Conservation (phyloP, 1,140 invertebrate species). For the Campodea augens region DNA sequence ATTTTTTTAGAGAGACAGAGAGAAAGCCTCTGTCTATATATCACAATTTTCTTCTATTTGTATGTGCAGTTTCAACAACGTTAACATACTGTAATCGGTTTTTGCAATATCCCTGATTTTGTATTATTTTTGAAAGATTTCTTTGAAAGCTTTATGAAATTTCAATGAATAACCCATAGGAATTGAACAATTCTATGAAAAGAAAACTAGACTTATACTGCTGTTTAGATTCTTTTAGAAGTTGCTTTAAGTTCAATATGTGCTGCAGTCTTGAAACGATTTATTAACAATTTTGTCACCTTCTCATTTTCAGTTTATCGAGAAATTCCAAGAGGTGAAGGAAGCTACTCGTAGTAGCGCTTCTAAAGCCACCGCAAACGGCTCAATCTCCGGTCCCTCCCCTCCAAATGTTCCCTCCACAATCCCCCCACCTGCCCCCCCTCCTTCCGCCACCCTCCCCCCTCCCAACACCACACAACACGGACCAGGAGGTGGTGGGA, state of each 20-base stretch:
- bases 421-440: slow-evolving; percentile 25
- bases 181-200: too few species aligned
- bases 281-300: too few species aligned
- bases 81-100: too few species aligned
- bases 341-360: slow-evolving; percentile 63
- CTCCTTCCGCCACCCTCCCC: slow-evolving; percentile 15
- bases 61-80: too few species aligned
- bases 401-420: slow-evolving; percentile 17
- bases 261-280: background rate
- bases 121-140: too few species aligned
- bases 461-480: slow-evolving; percentile 6
- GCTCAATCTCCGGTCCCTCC: slow-evolving; percentile 38
- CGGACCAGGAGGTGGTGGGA: background rate
- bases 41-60: too few species aligned
- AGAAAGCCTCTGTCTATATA: too few species aligned
- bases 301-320: slow-evolving; percentile 62
- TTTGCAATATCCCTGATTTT: too few species aligned
- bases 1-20: too few species aligned
- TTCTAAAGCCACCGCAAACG: slow-evolving; percentile 33
- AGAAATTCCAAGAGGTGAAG: slow-evolving; percentile 97
- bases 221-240: background rate
- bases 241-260: background rate
- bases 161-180: too few species aligned
- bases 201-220: too few species aligned
- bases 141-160: too few species aligned